phyloP scores from a whole-genome alignment of 2,888 invertebrate species.

The Pseudococcus jackbeardsleyi region DNA sequence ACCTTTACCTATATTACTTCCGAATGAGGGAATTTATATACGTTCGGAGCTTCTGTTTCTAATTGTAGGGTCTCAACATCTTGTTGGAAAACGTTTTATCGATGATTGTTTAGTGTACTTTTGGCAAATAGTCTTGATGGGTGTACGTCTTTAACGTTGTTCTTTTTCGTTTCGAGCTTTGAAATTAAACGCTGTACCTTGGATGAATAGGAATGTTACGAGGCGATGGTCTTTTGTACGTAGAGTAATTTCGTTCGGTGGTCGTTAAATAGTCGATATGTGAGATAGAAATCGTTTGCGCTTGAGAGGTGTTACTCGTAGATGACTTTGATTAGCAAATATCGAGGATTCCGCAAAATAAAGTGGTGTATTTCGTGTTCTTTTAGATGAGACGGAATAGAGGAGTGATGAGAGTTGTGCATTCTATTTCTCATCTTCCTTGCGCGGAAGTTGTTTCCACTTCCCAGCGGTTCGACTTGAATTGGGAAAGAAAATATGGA shows the following conservation, averaged over 20 bases:
- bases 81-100: conserved; percentile 42
- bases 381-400: too few relatives aligned
- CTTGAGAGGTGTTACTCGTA: background rate
- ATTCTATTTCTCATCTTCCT: too few relatives aligned
- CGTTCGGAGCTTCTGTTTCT: conserved; percentile 27
- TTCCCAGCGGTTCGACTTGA: too few relatives aligned
- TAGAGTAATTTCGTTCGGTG: background rate
- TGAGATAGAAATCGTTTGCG: background rate
- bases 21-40: conserved; percentile 43
- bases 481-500: too few relatives aligned
- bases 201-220: conserved; percentile 4
- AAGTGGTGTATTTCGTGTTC: too few relatives aligned
- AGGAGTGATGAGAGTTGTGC: too few relatives aligned
- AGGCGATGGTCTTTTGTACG: conserved; percentile 15
- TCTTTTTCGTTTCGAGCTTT: background rate
- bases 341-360: background rate
- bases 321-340: background rate
- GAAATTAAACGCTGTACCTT: background rate
- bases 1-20: conserved; percentile 38
- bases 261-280: background rate
- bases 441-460: too few relatives aligned
- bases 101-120: conserved; percentile 25
- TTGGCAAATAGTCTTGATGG: conserved; percentile 14
- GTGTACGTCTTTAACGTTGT: conserved; percentile 6
- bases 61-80: conserved; percentile 32